Evolutionary conservation across 2,888 invertebrate genomes (phyloP), one percentile per base, ranked within the genome.

Genomic region (Parthenolecanium corni): DNA sequence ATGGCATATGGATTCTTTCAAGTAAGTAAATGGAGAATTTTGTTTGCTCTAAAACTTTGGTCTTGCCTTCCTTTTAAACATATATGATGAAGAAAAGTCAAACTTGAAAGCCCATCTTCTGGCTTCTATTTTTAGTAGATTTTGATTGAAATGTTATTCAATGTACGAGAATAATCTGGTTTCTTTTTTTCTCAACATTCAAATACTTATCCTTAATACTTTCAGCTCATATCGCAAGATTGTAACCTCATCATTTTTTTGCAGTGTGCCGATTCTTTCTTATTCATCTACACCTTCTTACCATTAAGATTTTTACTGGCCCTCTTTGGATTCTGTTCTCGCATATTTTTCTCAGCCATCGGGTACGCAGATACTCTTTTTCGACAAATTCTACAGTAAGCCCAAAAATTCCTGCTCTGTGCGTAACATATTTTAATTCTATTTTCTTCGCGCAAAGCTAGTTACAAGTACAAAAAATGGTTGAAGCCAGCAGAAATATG

Each of bases 281-380:
- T 97, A 61, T 97, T 93, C 78, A 86, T 97, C 62, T 96, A 96
- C 75, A 97, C 98, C 62, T 95, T 97, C 78, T 79, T 98, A 69
- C 98, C 98, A 14, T 76, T 98, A 66, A 79, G 98, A 68, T 92
- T 96, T 73, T 71, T 89, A 38, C 79, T 96, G 74, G 93, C 93
- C 51, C 75, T 90, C 62, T 86, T 89, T 83, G 85, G 86, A 40
- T 78, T 93, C 66, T 73, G 88, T 20, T 84, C 81, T 66, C 80
- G 88, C 70, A 81, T 86, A 14, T 79, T 89, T 70, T 80, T 81
- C 65, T 82, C 80, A 73, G 87, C 85, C 73, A 82, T 87, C 73
- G 83, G 89, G 79, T 82, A 75, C 76, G 78, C 71, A 58, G 31
- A 25, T 18, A n/a, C n/a, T 36, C 23, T 42, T 11, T 24, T 11